phyloP scores from a whole-genome alignment of 2,797 vertebrate species.

The Pygocentrus nattereri region DNA sequence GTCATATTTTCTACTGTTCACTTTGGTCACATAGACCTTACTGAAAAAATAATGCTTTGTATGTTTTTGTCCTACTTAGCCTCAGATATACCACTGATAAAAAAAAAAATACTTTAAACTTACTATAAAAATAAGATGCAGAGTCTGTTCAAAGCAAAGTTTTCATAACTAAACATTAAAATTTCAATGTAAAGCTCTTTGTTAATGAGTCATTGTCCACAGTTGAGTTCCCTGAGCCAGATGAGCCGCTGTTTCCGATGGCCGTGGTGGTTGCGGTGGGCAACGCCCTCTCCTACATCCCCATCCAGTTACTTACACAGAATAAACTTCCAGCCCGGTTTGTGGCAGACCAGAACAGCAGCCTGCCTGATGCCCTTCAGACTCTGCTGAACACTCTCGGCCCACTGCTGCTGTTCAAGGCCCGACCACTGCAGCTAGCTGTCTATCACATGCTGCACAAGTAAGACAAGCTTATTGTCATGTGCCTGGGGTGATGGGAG shows the following conservation, averaged over 20 bases:
- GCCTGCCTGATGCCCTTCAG: constrained; percentile 89
- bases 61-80: constrained; percentile 9
- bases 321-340: constrained; percentile 87
- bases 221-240: constrained; percentile 84
- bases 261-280: constrained; percentile 86
- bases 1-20: neutral
- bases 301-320: constrained; percentile 85
- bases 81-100: neutral
- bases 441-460: constrained; percentile 89
- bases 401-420: constrained; percentile 89
- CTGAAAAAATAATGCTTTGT: neutral
- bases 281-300: constrained; percentile 84
- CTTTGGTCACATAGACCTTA: neutral
- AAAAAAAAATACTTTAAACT: neutral
- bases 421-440: constrained; percentile 89
- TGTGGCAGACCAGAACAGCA: constrained; percentile 90
- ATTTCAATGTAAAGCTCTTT: neutral
- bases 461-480: constrained; percentile 71
- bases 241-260: constrained; percentile 85
- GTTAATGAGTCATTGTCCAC: constrained; percentile 7
- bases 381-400: constrained; percentile 90
- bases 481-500: neutral
- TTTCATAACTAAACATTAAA: neutral
- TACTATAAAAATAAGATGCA: neutral
- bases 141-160: neutral